phyloP scores from a whole-genome alignment of 2,888 invertebrate species.

The Hipparchia semele region DNA sequence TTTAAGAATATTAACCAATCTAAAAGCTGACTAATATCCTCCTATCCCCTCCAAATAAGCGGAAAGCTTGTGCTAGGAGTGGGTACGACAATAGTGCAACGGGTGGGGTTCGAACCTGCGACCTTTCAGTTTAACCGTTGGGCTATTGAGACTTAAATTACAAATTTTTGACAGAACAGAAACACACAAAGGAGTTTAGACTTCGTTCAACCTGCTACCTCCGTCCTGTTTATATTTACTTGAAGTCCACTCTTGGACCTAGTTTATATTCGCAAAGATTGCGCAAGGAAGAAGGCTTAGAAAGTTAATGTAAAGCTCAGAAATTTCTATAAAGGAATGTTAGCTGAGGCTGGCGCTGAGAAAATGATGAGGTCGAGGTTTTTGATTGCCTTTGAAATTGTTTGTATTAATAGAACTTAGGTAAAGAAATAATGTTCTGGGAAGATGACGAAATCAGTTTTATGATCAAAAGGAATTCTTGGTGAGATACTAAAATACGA shows the following conservation, averaged over 20 bases:
- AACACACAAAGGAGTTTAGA: background rate
- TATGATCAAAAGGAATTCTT: too few species aligned
- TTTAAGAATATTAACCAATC: too few species aligned
- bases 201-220: background rate
- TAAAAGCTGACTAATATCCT: too few species aligned
- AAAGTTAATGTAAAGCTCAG: conserved; percentile 14
- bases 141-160: background rate
- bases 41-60: too few species aligned
- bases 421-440: too few species aligned
- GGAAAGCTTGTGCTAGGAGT: too few species aligned
- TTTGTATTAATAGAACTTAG: background rate
- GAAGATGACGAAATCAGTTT: too few species aligned
- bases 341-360: conserved; percentile 4
- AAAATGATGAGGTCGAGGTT: background rate
- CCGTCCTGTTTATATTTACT: background rate
- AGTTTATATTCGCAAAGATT: conserved; percentile 1
- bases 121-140: too few species aligned
- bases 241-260: conserved; percentile 4
- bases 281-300: conserved; percentile 15
- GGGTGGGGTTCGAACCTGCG: too few species aligned
- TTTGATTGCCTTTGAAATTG: conserved; percentile 14
- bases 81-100: too few species aligned
- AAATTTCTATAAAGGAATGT: conserved; percentile 3
- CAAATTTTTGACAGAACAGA: conserved; percentile 1
- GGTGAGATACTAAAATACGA: too few species aligned